Percentiles rank a stretch among this genome's conserved stretches.
phyloP scores from a whole-genome alignment of 2,113 vertebrate species.

The Hippocampus zosterae region DNA sequence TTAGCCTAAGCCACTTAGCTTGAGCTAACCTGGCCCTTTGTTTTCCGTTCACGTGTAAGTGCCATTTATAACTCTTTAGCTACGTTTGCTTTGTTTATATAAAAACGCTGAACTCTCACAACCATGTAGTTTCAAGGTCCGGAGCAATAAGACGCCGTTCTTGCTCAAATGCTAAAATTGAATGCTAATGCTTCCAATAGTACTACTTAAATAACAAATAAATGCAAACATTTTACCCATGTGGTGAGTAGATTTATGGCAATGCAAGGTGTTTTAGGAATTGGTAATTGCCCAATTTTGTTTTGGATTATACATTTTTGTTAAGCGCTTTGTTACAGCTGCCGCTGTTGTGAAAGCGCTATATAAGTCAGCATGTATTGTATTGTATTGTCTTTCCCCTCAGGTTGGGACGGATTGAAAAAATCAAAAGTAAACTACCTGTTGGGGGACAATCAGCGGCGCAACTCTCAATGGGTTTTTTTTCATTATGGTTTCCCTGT shows the following conservation, averaged over 20 bases:
- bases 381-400: too few species aligned
- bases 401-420: too few species aligned
- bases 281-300: not conserved
- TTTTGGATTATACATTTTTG: not conserved
- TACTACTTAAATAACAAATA: not conserved
- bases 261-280: not conserved
- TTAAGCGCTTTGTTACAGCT: too few species aligned
- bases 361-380: too few species aligned
- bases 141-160: not conserved
- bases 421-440: too few species aligned
- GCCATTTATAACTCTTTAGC: not conserved
- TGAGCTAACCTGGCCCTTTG: not conserved
- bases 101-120: not conserved
- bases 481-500: too few species aligned
- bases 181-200: not conserved
- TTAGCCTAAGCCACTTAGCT: constrained; percentile 11
- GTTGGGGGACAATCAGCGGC: too few species aligned
- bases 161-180: not conserved
- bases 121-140: not conserved
- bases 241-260: not conserved
- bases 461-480: too few species aligned
- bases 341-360: too few species aligned
- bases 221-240: not conserved
- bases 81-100: not conserved
- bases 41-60: not conserved